Conservation (phyloP, 2,888 invertebrate species). For the Pristionchus exspectatus region DNA sequence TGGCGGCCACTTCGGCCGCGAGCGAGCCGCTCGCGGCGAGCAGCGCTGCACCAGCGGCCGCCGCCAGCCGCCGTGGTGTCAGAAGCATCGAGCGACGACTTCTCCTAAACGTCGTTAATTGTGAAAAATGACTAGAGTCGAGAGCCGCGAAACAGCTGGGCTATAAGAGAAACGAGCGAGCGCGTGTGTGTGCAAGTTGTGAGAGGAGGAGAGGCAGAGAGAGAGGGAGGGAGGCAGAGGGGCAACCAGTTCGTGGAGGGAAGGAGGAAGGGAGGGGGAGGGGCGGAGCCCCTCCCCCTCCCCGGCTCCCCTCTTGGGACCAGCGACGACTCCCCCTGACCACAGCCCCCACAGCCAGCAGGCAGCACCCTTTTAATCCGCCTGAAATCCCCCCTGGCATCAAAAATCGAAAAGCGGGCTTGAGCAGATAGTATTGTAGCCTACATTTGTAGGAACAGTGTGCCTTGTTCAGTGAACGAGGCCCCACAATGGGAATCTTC, state of each 20-base stretch:
- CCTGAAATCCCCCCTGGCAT: background rate
- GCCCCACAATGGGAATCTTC: background rate
- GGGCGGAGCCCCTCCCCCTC: constrained; percentile 4
- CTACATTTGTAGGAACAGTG: too few species aligned
- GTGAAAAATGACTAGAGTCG: constrained; percentile 1
- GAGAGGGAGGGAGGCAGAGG: constrained; percentile 11
- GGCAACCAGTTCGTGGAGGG: constrained; percentile 13
- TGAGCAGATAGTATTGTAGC: background rate
- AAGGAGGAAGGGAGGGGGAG: background rate
- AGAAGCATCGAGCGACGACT: background rate
- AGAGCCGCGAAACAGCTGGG: constrained; percentile 33
- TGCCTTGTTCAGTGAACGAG: background rate
- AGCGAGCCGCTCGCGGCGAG: background rate
- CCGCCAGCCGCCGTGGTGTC: constrained; percentile 40
- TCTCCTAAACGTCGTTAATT: background rate
- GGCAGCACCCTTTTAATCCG: constrained; percentile 23
- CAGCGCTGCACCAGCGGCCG: background rate
- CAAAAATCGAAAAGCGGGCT: background rate
- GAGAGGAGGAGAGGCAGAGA: constrained; percentile 2
- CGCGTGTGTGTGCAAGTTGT: constrained; percentile 4
- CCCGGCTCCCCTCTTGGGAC: background rate
- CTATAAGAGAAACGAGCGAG: background rate
- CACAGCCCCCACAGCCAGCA: background rate
- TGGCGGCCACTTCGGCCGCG: constrained; percentile 12
- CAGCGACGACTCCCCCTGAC: background rate